Conservation (phyloP, 2,888 invertebrate genomes). For the Diogma glabrata region DNA sequence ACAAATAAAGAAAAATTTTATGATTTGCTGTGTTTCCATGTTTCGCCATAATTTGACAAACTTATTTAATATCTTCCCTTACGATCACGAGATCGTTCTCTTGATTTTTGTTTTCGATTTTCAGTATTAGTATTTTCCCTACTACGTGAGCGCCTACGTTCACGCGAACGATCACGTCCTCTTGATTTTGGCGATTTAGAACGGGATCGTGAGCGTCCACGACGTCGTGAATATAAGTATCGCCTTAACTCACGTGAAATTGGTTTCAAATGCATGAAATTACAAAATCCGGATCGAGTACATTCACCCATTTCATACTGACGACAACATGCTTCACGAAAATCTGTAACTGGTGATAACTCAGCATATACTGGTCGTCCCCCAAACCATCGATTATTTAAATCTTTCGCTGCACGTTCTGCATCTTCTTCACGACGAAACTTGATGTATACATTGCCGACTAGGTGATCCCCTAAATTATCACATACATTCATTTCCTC, state of each 20-base stretch:
- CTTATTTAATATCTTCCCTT: constrained; percentile 25
- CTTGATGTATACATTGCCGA: constrained; percentile 99
- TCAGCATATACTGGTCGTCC: constrained; percentile 97
- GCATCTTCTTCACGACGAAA: constrained; percentile 97
- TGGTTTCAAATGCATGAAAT: constrained; percentile 99
- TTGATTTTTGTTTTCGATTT: constrained; percentile 12
- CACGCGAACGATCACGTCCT: constrained; percentile 29
- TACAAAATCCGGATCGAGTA: constrained; percentile 97
- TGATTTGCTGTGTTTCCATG: too few relatives aligned
- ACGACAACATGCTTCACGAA: constrained; percentile 97
- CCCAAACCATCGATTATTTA: constrained; percentile 99
- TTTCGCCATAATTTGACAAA: too few relatives aligned
- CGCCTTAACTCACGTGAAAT: constrained; percentile 87
- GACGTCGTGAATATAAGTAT: constrained; percentile 61
- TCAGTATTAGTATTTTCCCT: constrained; percentile 25
- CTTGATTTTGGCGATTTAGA: constrained; percentile 31
- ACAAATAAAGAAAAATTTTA: too few relatives aligned
- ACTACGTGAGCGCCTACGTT: constrained; percentile 35
- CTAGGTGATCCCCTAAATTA: constrained; percentile 95
- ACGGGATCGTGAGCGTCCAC: constrained; percentile 33
- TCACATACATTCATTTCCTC: constrained; percentile 99
- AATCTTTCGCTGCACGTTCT: constrained; percentile 90
- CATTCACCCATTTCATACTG: constrained; percentile 99
- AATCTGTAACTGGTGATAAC: constrained; percentile 97
- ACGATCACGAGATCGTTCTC: constrained; percentile 23